Evolutionary conservation across 2,888 invertebrate genomes (phyloP), one percentile per base, ranked within the genome.

Genomic region (Eremobia ochroleuca): DNA sequence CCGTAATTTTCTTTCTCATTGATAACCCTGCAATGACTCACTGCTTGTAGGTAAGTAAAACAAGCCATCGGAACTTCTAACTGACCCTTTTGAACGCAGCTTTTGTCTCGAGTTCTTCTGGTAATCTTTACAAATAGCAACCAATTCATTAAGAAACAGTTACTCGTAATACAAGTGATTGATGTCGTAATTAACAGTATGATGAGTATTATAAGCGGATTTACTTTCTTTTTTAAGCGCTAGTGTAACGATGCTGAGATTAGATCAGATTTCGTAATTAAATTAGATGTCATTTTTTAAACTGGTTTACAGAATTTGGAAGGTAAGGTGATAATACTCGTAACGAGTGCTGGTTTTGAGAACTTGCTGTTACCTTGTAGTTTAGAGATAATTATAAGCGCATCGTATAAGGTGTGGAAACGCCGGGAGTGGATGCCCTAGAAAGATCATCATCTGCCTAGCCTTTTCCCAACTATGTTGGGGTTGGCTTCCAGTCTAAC

Each of bases 151-250:
- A 73, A 62, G 79, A 66, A 58, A 52, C 46, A 1, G 21, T n/a
- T n/a, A n/a, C n/a, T n/a, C n/a, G 43, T 78, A 73, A 73, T 18
- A 37, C 55, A 15, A n/a, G 9, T 62, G 67, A 82, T 75, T 84
- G 64, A 80, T 85, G 85, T 66, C 18, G 81, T 72, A 85, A 82
- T 82, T 76, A 76, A 65, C n/a, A 62, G 0, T 58, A 37, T 34
- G 31, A 74, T 31, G 21, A 46, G 13, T 18, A 49, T 58, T 21
- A 11, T 71, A 59, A 62, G 66, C 58, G n/a, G 46, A 0, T 46
- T 4, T 15, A 83, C 85, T 82, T 81, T 85, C 70, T 65, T 80
- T 67, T 79, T 73, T 68, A 21, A 28, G 69, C 34, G 66, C 37
- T 67, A 81, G 28, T 62, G 34, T 77, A 67, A 40, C 46, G 76